Base-by-base conservation (phyloP, 2,113 vertebrate genomes). In the Epinephelus fuscoguttatus region DNA sequence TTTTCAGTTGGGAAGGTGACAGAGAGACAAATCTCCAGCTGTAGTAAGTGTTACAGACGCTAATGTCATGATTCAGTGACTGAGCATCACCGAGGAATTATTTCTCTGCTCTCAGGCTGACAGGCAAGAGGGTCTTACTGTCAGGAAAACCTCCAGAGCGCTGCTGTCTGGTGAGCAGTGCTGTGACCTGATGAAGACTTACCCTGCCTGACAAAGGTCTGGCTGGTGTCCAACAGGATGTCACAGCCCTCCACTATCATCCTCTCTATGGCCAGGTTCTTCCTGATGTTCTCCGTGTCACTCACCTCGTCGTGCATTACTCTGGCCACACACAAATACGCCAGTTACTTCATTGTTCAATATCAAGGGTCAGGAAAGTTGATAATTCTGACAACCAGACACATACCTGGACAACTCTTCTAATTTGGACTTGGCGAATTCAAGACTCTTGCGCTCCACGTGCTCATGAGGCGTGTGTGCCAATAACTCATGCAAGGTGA, bases 261-360 rank as follows among this genome's bases (percentile, higher is more conserved):
- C 91, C 98, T 96, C 89, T 99, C 98, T 72, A 99, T 99, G 83
- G 98, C 97, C 67, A 99, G 95, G 90, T 99, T 99, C 94, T 99
- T 99, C 13, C 98, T 91, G 86, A 99, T 99, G 94, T 99, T 99
- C 91, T 99, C 98, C 0, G 98, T 99, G 94, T 99, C 98, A 0
- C 98, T 99, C 80, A 99, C 98, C 94, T 99, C 98, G 59, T 99
- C 98, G 0, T 99, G 98, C 98, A 99, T 99, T 49, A 99, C 96
- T 92, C 98, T 99, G 93, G 63, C 0, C 37, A 79, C 10, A 82
- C 55, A 88, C 56, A 30, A 59, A 78, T 15, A 37, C 14, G 69
- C 8, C 42, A 6, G 57, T 84, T 7, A 66, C 11, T 45, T 66
- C 37, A n/a, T 6, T 3, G 12, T 68, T 57, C 15, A 25, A 3